phyloP scores from a whole-genome alignment of 1,140 invertebrate species.

The Drosophila tsacasi region DNA sequence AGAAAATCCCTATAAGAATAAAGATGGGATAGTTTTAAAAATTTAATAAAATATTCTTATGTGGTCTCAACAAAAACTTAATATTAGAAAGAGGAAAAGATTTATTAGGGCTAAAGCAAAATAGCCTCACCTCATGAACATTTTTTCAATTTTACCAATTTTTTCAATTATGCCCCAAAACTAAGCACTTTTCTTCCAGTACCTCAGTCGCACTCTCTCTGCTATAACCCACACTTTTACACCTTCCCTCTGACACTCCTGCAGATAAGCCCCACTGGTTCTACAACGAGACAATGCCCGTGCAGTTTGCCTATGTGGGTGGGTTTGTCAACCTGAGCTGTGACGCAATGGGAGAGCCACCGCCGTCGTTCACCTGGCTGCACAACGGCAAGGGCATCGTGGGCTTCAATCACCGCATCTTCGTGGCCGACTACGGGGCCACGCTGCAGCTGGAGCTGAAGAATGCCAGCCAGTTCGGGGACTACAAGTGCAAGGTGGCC shows the following conservation, averaged over 20 bases:
- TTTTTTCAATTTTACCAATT: too few species aligned
- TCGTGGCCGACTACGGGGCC: constrained; percentile 84
- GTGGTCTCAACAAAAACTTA: too few species aligned
- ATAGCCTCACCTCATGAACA: too few species aligned
- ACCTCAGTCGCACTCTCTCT: too few species aligned
- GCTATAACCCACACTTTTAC: constrained; percentile 1
- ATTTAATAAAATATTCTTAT: too few species aligned
- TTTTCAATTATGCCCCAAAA: too few species aligned
- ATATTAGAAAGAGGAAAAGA: too few species aligned
- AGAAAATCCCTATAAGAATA: not conserved
- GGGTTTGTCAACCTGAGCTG: constrained; percentile 87
- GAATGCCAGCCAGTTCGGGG: constrained; percentile 86
- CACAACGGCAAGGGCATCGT: constrained; percentile 79
- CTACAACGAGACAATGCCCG: constrained; percentile 75
- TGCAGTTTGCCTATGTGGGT: constrained; percentile 85
- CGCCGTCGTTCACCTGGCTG: constrained; percentile 87
- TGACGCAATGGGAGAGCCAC: constrained; percentile 87
- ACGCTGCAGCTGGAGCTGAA: constrained; percentile 85
- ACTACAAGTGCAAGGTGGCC: constrained; percentile 87
- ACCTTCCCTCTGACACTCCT: constrained; percentile 1
- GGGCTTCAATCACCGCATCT: constrained; percentile 82
- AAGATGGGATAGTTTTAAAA: too few species aligned
- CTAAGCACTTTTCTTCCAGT: not conserved
- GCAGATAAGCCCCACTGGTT: constrained; percentile 79
- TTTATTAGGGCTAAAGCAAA: too few species aligned